A percentile compares a stretch with the other conserved stretches of the same genome.
These are phyloP conservation scores for Hypomecis atomaria DNA, from an alignment of 2,888 invertebrate species.

Conservation along the genomic window DNA sequence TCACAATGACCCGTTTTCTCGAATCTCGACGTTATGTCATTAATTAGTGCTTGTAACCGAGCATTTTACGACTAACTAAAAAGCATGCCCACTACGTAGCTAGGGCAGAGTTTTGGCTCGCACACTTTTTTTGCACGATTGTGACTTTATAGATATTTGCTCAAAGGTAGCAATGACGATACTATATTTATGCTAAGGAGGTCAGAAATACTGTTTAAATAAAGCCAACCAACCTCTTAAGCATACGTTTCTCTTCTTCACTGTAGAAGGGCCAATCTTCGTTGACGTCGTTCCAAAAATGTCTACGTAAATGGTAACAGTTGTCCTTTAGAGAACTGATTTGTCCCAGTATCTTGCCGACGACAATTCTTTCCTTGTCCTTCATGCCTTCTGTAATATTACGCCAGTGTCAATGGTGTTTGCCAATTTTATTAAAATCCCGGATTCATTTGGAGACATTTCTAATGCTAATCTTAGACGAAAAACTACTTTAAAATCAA, in stretches of 20 bases:
- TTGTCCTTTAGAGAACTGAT: slow-evolving; percentile 94
- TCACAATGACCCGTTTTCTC: no score
- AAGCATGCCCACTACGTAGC: no score
- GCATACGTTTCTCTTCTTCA: slow-evolving; percentile 93
- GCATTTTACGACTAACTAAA: no score
- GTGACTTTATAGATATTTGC: no score
- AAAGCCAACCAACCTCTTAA: slow-evolving; percentile 88
- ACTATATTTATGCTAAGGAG: no score
- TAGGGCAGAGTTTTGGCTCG: no score
- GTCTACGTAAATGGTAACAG: slow-evolving; percentile 93
- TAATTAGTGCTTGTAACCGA: no score
- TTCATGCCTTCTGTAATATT: slow-evolving; percentile 92
- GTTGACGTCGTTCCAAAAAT: slow-evolving; percentile 96
- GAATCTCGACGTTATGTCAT: no score
- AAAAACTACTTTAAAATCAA: no score
- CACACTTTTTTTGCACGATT: no score
- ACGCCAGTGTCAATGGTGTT: slow-evolving; percentile 40
- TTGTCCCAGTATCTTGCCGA: slow-evolving; percentile 91
- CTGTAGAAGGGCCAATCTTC: slow-evolving; percentile 97
- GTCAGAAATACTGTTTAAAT: slow-evolving; percentile 7
- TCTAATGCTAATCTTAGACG: no score
- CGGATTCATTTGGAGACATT: slow-evolving; percentile 4
- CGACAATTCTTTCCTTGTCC: slow-evolving; percentile 91
- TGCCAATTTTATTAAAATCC: slow-evolving; percentile 45
- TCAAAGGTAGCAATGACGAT: no score